A percentile compares a stretch with the other conserved stretches of the same genome.
These are phyloP conservation scores for Odobenus rosmarus DNA, from an alignment of 2,113 vertebrate genomes.

Conservation along the genomic window DNA sequence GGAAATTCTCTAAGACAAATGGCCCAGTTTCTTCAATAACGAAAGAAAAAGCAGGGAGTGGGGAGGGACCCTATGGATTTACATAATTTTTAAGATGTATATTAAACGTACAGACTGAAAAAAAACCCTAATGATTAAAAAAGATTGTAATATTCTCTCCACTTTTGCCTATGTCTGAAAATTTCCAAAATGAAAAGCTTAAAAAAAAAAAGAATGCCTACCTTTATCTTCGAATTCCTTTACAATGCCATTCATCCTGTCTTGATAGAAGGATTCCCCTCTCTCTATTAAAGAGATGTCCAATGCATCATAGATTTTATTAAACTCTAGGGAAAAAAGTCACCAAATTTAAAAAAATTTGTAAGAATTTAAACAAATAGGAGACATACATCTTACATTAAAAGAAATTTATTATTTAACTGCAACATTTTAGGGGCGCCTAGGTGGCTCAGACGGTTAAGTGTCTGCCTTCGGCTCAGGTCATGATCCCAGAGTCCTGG, in stretches of 20 bases:
- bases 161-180: neutral
- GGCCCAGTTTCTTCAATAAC: neutral
- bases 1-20: neutral
- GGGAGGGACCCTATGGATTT: neutral
- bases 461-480: neutral
- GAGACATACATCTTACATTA: neutral
- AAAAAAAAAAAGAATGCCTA: constrained; percentile 68
- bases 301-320: constrained; percentile 94
- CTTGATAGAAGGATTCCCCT: constrained; percentile 97
- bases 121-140: neutral
- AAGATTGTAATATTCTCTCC: neutral
- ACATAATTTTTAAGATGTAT: neutral
- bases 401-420: neutral
- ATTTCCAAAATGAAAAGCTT: neutral
- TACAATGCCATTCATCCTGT: constrained; percentile 92
- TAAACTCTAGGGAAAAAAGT: constrained; percentile 90
- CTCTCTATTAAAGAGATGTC: constrained; percentile 91
- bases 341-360: constrained; percentile 39
- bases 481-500: neutral
- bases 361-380: neutral
- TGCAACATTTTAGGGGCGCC: neutral
- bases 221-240: constrained; percentile 93
- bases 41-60: neutral
- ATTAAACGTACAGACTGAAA: neutral
- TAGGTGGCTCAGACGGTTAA: neutral